These are phyloP conservation scores for Notodromas monacha DNA, from an alignment of 2,888 invertebrate genomes.

Conservation along the genomic window DNA sequence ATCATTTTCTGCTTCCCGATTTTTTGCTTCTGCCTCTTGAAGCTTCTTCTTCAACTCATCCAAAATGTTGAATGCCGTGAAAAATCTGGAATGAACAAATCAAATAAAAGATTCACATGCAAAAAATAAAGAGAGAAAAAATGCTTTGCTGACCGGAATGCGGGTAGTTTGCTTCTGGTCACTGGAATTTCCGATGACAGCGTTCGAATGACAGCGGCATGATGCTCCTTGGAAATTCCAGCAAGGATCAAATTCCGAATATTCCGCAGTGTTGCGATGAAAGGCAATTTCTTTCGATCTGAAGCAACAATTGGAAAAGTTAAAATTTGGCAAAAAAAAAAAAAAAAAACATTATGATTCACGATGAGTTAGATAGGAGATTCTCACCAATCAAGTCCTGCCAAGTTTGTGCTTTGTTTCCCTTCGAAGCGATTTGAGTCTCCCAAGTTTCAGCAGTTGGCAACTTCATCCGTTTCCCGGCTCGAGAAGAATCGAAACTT, in stretches of 20 bases:
- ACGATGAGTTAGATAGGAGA: background rate
- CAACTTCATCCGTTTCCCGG: constrained; percentile 19
- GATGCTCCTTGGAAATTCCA: constrained; percentile 17
- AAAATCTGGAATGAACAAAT: constrained; percentile 13
- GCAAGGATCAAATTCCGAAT: constrained; percentile 18
- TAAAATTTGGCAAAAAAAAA: constrained; percentile 5
- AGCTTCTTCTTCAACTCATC: constrained; percentile 14
- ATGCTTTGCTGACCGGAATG: constrained; percentile 6
- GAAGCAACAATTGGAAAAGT: constrained; percentile 7
- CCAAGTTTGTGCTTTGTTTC: constrained; percentile 19
- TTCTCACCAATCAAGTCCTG: constrained; percentile 16
- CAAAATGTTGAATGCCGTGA: constrained; percentile 17
- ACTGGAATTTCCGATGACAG: constrained; percentile 15
- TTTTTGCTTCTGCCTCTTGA: constrained; percentile 6
- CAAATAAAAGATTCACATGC: background rate
- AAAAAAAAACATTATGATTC: background rate
- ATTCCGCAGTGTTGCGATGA: constrained; percentile 20
- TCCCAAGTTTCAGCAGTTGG: constrained; percentile 20
- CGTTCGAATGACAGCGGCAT: constrained; percentile 14
- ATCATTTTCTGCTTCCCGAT: no score
- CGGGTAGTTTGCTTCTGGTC: constrained; percentile 2
- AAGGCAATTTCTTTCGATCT: constrained; percentile 20
- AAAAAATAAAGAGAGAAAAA: background rate
- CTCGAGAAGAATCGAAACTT: constrained; percentile 15
- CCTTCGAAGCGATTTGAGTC: constrained; percentile 17